Conservation (phyloP, 1,140 invertebrate species). For the Drosophila micromelanica region DNA sequence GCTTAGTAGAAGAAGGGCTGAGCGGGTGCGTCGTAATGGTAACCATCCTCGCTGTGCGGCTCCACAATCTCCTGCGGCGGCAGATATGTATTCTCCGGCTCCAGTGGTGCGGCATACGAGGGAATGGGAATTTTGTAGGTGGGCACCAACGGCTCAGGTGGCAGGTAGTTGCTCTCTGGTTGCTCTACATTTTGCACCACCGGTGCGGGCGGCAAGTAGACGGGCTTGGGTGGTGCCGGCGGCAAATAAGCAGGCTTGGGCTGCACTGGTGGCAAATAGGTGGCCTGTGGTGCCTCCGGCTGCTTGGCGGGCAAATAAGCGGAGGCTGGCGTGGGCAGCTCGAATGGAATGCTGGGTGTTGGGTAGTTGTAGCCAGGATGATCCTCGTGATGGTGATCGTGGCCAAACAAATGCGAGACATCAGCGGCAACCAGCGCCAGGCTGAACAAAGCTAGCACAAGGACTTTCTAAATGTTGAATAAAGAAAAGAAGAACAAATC, state of each 20-base stretch:
- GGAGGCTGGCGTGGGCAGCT: slow-evolving; percentile 58
- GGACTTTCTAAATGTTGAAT: slow-evolving; percentile 57
- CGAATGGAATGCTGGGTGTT: slow-evolving; percentile 63
- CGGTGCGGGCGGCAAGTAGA: slow-evolving; percentile 49
- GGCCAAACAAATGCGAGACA: slow-evolving; percentile 69
- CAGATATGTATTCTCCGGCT: slow-evolving; percentile 59
- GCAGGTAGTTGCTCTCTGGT: slow-evolving; percentile 43
- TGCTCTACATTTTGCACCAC: background rate
- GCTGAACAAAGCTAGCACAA: slow-evolving; percentile 55
- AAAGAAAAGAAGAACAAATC: too few relatives aligned
- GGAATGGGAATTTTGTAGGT: slow-evolving; percentile 71
- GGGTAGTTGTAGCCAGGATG: slow-evolving; percentile 73
- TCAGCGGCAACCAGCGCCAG: slow-evolving; percentile 70
- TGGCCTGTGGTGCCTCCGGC: slow-evolving; percentile 47
- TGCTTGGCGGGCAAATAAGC: slow-evolving; percentile 50
- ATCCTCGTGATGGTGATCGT: slow-evolving; percentile 62
- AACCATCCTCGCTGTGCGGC: slow-evolving; percentile 66
- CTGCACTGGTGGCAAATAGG: slow-evolving; percentile 48
- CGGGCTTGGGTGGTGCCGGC: slow-evolving; percentile 27
- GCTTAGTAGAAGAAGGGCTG: slow-evolving; percentile 66
- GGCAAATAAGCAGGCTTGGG: slow-evolving; percentile 32
- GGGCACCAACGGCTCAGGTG: slow-evolving; percentile 41
- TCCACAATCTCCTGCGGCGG: slow-evolving; percentile 66
- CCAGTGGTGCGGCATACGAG: slow-evolving; percentile 74
- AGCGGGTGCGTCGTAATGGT: slow-evolving; percentile 69